Base-by-base conservation (phyloP, 2,113 vertebrate species). In the Oreotrochilus melanogaster region DNA sequence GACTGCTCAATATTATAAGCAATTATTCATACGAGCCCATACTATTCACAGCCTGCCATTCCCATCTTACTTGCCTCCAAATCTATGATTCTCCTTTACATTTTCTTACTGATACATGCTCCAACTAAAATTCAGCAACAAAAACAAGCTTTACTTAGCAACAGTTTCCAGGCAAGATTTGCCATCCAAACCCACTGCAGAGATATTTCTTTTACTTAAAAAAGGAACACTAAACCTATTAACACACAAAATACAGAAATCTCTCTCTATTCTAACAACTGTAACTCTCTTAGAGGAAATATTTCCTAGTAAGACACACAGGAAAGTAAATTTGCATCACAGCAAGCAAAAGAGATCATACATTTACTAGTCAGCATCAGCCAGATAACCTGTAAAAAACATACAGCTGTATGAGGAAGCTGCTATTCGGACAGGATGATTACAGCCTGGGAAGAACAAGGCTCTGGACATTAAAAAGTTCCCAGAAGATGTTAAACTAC, bases 81-180 rank as follows among this genome's bases (percentile, higher is more conserved):
- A 2, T 19, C 45, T 67, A 14, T 39, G 37, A 67, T 58, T 85
- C 50, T 83, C 15, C 35, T 83, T 75, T 54, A 28, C 25, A 18
- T 65, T 88, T 88, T 50, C 35, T 61, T 75, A 61, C 69, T 57
- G 45, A 70, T 23, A 53, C 57, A 61, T 27, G 5, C 25, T 74
- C 33, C n/a, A 82, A 53, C 22, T 3, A 86, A 87, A 94, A 61
- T 69, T 82, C 61, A 75, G 33, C 74, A 91, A 37, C 31, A 82
- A 82, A 89, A 91, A 18, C 18, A 64, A 67, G 22, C 72, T 95
- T 69, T 86, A 65, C 81, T 54, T 95, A 89, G 85, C 87, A 97
- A 95, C 85, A 47, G 70, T 95, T 95, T 95, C 92, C 67, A 96
- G 67, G 89, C 13, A 56, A 87, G 47, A 54, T 58, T 23, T 79